These are phyloP conservation scores for Triplophysa siluroides DNA, from an alignment of 2,113 vertebrate species.

Conservation along the genomic window DNA sequence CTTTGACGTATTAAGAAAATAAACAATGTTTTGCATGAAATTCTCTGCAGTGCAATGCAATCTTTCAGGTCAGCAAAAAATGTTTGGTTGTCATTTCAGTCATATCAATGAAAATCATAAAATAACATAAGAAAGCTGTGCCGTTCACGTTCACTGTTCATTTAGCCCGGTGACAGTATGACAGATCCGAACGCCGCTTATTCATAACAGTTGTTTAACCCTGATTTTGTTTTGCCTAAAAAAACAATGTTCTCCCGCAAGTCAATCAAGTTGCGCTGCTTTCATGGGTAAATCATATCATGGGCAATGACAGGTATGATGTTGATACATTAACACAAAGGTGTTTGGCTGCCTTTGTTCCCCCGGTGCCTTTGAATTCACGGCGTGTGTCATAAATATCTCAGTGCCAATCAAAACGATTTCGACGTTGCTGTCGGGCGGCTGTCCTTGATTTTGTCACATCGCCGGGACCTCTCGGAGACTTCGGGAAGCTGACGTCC, in stretches of 20 bases:
- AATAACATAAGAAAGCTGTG: conserved; percentile 26
- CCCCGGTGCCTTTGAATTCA: conserved; percentile 28
- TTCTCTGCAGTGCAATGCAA: not conserved
- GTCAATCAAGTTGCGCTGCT: conserved; percentile 44
- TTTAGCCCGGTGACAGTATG: conserved; percentile 45
- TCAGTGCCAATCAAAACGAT: conserved; percentile 31
- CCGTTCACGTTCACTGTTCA: conserved; percentile 38
- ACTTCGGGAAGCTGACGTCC: conserved; percentile 49
- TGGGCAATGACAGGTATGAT: conserved; percentile 43
- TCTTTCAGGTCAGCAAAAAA: not conserved
- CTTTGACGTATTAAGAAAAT: conserved; percentile 40
- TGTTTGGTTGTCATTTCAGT: conserved; percentile 33
- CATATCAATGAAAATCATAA: conserved; percentile 45
- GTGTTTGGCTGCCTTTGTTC: conserved; percentile 14
- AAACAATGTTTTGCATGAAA: conserved; percentile 42
- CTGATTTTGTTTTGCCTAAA: conserved; percentile 44
- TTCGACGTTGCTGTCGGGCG: conserved; percentile 20
- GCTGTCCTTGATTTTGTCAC: conserved; percentile 46
- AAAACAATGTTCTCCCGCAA: conserved; percentile 32
- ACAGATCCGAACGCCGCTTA: conserved; percentile 40
- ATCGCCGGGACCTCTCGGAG: conserved; percentile 31
- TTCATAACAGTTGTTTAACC: conserved; percentile 53
- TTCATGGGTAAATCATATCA: conserved; percentile 26
- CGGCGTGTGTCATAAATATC: conserved; percentile 33
- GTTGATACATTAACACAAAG: conserved; percentile 33